Base-by-base conservation (phyloP, 2,888 invertebrate species). In the Xylocampa areola region DNA sequence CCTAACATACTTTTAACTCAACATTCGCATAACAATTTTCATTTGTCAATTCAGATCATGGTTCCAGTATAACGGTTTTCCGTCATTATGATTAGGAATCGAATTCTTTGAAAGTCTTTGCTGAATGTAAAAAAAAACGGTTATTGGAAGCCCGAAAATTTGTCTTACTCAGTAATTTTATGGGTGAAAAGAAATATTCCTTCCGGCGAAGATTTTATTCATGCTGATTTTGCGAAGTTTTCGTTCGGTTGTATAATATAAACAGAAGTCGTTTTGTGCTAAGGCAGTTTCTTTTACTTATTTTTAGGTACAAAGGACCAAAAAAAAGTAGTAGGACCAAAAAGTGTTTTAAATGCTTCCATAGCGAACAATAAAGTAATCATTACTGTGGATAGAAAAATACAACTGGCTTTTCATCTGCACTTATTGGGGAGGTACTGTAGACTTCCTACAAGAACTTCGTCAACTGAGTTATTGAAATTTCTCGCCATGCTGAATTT, bases 1-100 rank as follows among this genome's bases (percentile, higher is more conserved):
- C n/a, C n/a, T n/a, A n/a, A n/a, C n/a, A n/a, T n/a, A n/a, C n/a
- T n/a, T n/a, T n/a, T 10, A 11, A 21, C 0, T 27, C 14, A 40
- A 30, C 10, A 58, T 37, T 21, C 4, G 32, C 43, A 50, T 37
- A 27, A n/a, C 6, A 37, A 4, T 39, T 7, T 29, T 39, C 44
- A 45, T 60, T 60, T 35, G 35, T 45, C 23, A 52, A 32, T 32
- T 21, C 29, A 21, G n/a, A 30, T 40, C 52, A 52, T 44, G 60
- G n/a, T 0, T 6, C 19, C n/a, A 11, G 30, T 35, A 32, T 21
- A 4, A 52, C 60, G 44, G 51, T 51, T 35, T 17, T 35, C 35
- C 39, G 8, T 40, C 43, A 23, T 44, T 21, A 36, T 36, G 40
- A 58, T 49, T 30, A 60, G 23, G 14, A 44, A 11, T 14, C 14